A percentile compares a stretch with the other conserved stretches of the same genome.
Conservation (phyloP, 2,797 vertebrate species). For the Podarcis siculus region DNA sequence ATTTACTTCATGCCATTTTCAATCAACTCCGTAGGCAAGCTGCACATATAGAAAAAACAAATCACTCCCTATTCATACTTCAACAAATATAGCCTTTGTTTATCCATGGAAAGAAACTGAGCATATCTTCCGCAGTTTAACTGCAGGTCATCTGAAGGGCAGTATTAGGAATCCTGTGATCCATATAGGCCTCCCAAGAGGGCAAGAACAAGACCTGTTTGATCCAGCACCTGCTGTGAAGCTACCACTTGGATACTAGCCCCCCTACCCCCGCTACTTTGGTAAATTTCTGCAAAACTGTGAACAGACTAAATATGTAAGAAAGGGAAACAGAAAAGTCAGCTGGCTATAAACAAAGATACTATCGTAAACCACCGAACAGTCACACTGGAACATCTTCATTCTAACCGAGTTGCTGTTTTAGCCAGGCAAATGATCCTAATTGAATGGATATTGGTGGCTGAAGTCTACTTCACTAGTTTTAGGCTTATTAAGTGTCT, state of each 20-base stretch:
- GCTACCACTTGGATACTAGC: conserved; percentile 91
- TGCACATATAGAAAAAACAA: conserved; percentile 74
- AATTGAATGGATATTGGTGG: conserved; percentile 2
- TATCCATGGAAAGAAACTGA: conserved; percentile 86
- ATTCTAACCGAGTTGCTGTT: conserved; percentile 29
- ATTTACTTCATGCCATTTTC: conserved; percentile 77
- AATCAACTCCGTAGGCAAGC: conserved; percentile 72
- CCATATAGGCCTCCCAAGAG: conserved; percentile 85
- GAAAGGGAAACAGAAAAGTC: conserved; percentile 75
- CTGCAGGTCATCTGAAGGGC: conserved; percentile 91
- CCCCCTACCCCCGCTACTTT: neutral
- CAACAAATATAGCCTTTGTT: conserved; percentile 80
- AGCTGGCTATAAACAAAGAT: conserved; percentile 71
- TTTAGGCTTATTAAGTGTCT: too few relatives aligned
- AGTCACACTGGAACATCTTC: conserved; percentile 52
- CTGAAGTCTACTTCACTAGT: neutral
- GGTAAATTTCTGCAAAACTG: conserved; percentile 82
- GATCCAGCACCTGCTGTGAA: conserved; percentile 96
- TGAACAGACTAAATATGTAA: conserved; percentile 80
- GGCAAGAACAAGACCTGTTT: conserved; percentile 90
- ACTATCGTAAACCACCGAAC: conserved; percentile 66
- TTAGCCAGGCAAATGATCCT: conserved; percentile 45
- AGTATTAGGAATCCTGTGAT: conserved; percentile 89
- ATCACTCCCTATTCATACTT: conserved; percentile 74
- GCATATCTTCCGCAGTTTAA: conserved; percentile 88